These are phyloP conservation scores for Noctua janthina DNA, from an alignment of 2,888 invertebrate species.

Conservation along the genomic window DNA sequence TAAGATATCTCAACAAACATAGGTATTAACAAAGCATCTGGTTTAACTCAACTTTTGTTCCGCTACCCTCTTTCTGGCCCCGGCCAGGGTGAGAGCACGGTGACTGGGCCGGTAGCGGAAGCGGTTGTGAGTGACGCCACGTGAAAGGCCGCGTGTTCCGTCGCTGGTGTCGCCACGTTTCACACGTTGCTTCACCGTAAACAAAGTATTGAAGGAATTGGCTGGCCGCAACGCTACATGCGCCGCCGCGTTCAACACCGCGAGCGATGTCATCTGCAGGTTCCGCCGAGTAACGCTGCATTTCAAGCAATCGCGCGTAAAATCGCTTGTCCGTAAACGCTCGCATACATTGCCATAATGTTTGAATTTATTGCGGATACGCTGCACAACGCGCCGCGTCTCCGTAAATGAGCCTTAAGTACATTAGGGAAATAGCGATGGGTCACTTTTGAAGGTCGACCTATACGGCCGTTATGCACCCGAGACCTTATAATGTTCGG, in stretches of 20 bases:
- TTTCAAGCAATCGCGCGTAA: neutral
- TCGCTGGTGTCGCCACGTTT: neutral
- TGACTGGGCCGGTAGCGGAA: neutral
- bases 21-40: constrained; percentile 45
- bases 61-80: constrained; percentile 24
- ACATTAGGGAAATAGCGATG: too few relatives aligned
- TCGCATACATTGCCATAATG: too few relatives aligned
- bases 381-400: too few relatives aligned
- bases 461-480: neutral
- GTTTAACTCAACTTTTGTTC: constrained; percentile 57
- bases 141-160: neutral
- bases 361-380: too few relatives aligned
- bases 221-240: neutral
- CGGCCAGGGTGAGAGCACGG: neutral
- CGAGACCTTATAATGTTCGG: neutral
- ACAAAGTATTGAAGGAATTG: neutral
- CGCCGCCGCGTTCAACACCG: neutral
- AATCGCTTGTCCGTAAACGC: neutral
- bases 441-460: too few relatives aligned
- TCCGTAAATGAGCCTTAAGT: too few relatives aligned
- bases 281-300: neutral
- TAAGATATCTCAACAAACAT: constrained; percentile 43
- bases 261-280: neutral
- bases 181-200: neutral
- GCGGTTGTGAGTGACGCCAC: neutral